Conservation (phyloP, 2,113 vertebrate genomes). For the Saguinus midas region DNA sequence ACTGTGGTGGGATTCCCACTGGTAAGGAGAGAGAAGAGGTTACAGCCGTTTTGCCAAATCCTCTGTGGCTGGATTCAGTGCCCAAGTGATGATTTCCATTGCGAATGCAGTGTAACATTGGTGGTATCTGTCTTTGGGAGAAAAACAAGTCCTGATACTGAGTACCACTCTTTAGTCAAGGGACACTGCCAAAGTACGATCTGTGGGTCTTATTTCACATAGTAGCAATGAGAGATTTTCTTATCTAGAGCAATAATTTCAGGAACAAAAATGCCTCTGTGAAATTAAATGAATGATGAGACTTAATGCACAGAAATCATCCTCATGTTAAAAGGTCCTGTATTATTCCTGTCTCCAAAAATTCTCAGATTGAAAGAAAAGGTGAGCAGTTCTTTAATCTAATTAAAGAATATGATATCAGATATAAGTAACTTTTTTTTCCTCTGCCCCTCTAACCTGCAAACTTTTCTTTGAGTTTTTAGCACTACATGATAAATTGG, state of each 20-base stretch:
- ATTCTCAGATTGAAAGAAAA: conserved; percentile 11
- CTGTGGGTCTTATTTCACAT: background rate
- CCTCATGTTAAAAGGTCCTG: background rate
- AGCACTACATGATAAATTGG: background rate
- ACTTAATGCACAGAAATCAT: background rate
- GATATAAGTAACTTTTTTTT: conserved; percentile 4
- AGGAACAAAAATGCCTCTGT: background rate
- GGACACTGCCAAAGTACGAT: background rate
- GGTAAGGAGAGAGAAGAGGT: conserved; percentile 75
- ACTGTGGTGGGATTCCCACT: conserved; percentile 79
- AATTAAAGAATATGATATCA: background rate
- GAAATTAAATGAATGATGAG: conserved; percentile 14
- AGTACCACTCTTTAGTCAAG: conserved; percentile 2
- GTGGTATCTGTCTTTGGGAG: conserved; percentile 72
- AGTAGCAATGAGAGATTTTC: background rate
- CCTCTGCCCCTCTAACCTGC: background rate
- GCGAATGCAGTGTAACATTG: conserved; percentile 58
- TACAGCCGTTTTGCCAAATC: conserved; percentile 75
- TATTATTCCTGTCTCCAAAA: background rate
- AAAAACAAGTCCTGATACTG: conserved; percentile 75
- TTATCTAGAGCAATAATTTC: conserved; percentile 53
- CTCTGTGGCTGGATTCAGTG: conserved; percentile 77
- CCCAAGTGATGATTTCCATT: conserved; percentile 75
- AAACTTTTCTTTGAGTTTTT: conserved; percentile 3
- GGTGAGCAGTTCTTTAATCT: background rate